These are phyloP conservation scores for Quiscalus mexicanus DNA, from an alignment of 2,113 vertebrate species.

Conservation along the genomic window DNA sequence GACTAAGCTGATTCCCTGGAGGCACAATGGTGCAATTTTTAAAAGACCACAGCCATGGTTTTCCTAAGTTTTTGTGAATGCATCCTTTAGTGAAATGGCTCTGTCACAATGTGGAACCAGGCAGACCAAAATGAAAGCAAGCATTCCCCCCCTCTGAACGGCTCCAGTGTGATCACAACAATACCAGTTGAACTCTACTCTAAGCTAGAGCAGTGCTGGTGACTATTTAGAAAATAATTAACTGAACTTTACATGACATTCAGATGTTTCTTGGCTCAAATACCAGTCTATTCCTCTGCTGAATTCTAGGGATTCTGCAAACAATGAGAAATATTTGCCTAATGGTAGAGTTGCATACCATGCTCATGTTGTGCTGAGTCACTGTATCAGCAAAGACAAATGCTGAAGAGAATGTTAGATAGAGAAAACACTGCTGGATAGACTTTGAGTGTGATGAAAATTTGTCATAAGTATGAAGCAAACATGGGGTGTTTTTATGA, in stretches of 20 bases:
- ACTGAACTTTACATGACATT: slow-evolving; percentile 69
- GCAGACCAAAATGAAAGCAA: slow-evolving; percentile 39
- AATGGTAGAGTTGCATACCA: slow-evolving; percentile 14
- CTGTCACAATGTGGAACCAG: slow-evolving; percentile 18
- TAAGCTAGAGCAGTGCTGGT: slow-evolving; percentile 9
- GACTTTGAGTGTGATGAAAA: not conserved
- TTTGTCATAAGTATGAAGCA: not conserved
- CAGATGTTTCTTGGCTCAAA: slow-evolving; percentile 61
- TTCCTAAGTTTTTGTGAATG: not conserved
- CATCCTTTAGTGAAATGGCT: slow-evolving; percentile 6
- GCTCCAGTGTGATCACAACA: slow-evolving; percentile 32
- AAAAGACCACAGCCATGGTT: not conserved
- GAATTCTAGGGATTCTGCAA: slow-evolving; percentile 60
- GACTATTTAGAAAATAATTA: slow-evolving; percentile 68
- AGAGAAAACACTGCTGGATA: not conserved
- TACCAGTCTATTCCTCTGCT: slow-evolving; percentile 21
- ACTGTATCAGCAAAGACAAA: slow-evolving; percentile 4
- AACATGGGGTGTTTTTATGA: not conserved
- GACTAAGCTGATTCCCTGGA: not conserved
- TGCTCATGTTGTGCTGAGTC: slow-evolving; percentile 44
- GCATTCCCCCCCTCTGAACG: not conserved
- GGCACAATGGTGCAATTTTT: not conserved
- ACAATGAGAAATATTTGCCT: slow-evolving; percentile 59
- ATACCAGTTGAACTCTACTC: not conserved
- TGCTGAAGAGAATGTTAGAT: not conserved